These are phyloP conservation scores for Tragelaphus imberbis DNA, from an alignment of 2,113 vertebrate species.

Conservation along the genomic window DNA sequence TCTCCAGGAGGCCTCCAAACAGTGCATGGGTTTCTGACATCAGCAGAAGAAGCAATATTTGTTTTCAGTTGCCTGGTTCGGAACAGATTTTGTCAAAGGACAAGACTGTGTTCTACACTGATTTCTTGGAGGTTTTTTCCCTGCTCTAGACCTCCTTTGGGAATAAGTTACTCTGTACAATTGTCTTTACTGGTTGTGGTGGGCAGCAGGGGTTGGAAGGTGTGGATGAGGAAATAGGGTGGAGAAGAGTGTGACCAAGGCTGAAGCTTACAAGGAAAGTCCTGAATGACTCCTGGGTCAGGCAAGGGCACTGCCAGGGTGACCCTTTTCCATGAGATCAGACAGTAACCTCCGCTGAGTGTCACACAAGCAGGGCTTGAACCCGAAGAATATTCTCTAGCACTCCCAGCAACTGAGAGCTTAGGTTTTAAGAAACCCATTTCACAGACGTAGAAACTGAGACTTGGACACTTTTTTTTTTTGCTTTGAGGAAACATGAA, in stretches of 20 bases:
- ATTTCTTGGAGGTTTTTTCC: neutral
- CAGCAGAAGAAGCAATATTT: neutral
- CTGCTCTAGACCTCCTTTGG: neutral
- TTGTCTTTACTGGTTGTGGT: neutral
- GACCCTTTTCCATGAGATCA: neutral
- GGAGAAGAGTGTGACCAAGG: neutral
- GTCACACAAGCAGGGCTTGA: neutral
- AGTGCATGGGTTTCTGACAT: neutral
- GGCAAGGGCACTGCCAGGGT: neutral
- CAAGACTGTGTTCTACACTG: neutral
- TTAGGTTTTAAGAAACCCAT: neutral
- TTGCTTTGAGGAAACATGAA: neutral
- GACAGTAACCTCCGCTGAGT: accelerated
- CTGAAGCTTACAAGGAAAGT: neutral
- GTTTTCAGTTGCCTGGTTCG: neutral
- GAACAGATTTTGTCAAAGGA: slow-evolving; percentile 10
- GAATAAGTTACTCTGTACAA: neutral
- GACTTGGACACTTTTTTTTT: neutral
- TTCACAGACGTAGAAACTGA: neutral
- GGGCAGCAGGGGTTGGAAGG: neutral
- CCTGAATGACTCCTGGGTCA: neutral
- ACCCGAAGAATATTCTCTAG: too few species aligned
- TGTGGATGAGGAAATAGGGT: neutral
- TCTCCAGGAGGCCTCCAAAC: neutral
- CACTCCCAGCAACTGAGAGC: neutral